A percentile compares a stretch with the other conserved stretches of the same genome.
These are phyloP conservation scores for Dallia pectoralis DNA, from an alignment of 2,797 vertebrate genomes.

Conservation along the genomic window DNA sequence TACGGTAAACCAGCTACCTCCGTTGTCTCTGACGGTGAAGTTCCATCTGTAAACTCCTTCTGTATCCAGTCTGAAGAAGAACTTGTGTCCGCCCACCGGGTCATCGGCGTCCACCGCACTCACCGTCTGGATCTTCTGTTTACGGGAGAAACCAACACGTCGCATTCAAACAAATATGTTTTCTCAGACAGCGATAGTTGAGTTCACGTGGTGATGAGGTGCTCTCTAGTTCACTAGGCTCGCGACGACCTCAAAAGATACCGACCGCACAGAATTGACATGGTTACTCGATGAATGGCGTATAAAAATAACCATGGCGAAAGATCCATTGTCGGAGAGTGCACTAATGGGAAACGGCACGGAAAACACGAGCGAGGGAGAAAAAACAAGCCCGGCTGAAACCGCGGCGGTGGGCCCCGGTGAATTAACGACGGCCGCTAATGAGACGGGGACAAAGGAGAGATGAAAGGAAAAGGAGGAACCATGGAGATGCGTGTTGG, in stretches of 20 bases:
- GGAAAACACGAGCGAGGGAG: background rate
- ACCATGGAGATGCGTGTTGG: background rate
- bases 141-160: conserved; percentile 40
- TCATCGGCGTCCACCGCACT: conserved; percentile 89
- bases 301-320: background rate
- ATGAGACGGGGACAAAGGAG: background rate
- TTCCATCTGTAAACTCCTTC: conserved; percentile 82
- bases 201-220: background rate
- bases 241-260: background rate
- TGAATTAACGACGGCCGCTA: background rate
- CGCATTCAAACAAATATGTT: background rate
- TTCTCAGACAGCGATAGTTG: background rate
- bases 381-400: background rate
- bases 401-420: background rate
- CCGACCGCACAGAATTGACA: background rate
- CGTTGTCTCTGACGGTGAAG: conserved; percentile 89
- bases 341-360: background rate
- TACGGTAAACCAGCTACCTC: conserved; percentile 73
- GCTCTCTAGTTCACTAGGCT: background rate
- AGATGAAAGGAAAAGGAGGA: background rate
- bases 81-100: conserved; percentile 83
- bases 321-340: background rate
- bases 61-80: conserved; percentile 84
- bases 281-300: background rate
- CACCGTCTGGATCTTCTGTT: conserved; percentile 90